Evolutionary conservation across 2,888 invertebrate genomes (phyloP).

Genomic region (Asteroscopus sphinx): DNA sequence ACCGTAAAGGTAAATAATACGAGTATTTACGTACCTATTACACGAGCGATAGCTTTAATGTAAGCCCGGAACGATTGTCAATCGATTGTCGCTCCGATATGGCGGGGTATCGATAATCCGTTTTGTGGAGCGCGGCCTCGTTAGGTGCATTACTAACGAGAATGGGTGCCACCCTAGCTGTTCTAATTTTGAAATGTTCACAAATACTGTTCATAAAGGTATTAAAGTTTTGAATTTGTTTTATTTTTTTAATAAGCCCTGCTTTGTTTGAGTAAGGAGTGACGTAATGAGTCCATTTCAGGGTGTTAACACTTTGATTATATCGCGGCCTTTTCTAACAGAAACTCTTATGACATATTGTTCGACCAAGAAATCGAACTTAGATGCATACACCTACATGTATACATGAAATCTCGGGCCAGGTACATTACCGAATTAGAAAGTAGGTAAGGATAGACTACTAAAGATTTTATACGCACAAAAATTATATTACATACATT

Average conservation of each 20-base stretch:
- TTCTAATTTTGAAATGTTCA: conserved; percentile 58
- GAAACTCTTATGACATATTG: too few relatives aligned
- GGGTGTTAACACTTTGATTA: not conserved
- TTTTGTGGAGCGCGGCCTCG: conserved; percentile 60
- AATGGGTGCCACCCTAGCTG: conserved; percentile 52
- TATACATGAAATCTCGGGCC: too few relatives aligned
- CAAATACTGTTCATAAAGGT: conserved; percentile 36
- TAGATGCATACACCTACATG: too few relatives aligned
- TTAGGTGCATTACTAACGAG: conserved; percentile 64
- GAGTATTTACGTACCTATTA: conserved; percentile 52
- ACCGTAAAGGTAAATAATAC: conserved; percentile 36
- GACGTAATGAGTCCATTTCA: too few relatives aligned
- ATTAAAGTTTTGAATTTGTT: too few relatives aligned
- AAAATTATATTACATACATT: too few relatives aligned
- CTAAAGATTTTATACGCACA: too few relatives aligned
- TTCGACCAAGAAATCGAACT: too few relatives aligned
- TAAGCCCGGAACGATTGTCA: conserved; percentile 56
- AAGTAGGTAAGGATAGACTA: too few relatives aligned
- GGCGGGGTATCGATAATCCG: conserved; percentile 62
- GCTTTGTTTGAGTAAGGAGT: conserved; percentile 5
- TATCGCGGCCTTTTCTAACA: too few relatives aligned
- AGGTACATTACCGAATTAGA: too few relatives aligned
- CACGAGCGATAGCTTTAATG: conserved; percentile 51
- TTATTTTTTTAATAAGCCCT: too few relatives aligned
- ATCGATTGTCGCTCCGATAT: conserved; percentile 61